Evolutionary conservation across 2,888 invertebrate genomes (phyloP).

Genomic region (Serrognathus titanus): DNA sequence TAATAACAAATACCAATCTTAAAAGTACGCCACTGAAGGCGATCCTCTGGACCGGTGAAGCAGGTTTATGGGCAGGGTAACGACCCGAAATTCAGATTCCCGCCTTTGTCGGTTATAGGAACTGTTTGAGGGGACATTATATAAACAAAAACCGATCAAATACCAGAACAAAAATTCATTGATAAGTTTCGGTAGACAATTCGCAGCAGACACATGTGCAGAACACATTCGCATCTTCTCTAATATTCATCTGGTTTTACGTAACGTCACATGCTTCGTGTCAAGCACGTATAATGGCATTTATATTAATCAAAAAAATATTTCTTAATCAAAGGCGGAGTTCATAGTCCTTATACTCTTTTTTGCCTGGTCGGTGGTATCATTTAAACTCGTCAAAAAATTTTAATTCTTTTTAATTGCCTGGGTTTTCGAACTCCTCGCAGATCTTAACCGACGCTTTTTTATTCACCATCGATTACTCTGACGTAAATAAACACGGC

Average conservation of each 20-base stretch:
- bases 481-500: too few species aligned
- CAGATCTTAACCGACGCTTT: too few species aligned
- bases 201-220: too few species aligned
- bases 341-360: too few species aligned
- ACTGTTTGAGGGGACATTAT: conserved; percentile 29
- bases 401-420: too few species aligned
- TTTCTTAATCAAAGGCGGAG: too few species aligned
- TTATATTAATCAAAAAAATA: too few species aligned
- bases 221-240: too few species aligned
- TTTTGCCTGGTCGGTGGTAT: neutral
- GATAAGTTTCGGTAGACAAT: conserved; percentile 9
- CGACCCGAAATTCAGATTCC: conserved; percentile 39
- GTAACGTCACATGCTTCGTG: conserved; percentile 3
- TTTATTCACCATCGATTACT: too few species aligned
- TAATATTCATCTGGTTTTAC: conserved; percentile 1
- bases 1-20: neutral
- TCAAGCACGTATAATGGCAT: neutral
- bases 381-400: neutral
- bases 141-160: conserved; percentile 25
- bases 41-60: conserved; percentile 38
- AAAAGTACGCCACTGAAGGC: conserved; percentile 34
- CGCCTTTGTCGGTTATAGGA: conserved; percentile 41
- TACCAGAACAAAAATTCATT: conserved; percentile 24
- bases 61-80: conserved; percentile 41
- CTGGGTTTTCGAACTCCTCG: too few species aligned